Percentiles rank a stretch among this genome's conserved stretches.
Conservation (phyloP, 2,888 invertebrate species). For the Mythimna vitellina region DNA sequence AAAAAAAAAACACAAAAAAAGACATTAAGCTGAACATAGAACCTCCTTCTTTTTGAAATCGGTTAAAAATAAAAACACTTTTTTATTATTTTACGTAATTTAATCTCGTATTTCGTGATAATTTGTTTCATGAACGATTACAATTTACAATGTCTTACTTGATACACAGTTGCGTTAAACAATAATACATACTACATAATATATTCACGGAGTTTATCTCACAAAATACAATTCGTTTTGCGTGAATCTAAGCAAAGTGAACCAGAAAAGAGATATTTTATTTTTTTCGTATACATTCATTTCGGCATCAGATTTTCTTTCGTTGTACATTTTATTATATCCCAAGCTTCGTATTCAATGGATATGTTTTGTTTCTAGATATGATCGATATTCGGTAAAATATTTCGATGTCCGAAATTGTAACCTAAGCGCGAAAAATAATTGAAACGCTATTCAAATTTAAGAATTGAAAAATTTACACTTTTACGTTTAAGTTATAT, state of each 20-base stretch:
- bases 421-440: conserved; percentile 64
- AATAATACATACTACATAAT: conserved; percentile 80
- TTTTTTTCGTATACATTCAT: conserved; percentile 86
- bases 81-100: conserved; percentile 77
- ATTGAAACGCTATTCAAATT: conserved; percentile 68
- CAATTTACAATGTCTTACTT: conserved; percentile 86
- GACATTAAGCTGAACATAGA: no score
- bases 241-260: conserved; percentile 77
- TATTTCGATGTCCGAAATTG: conserved; percentile 68
- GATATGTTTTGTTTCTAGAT: conserved; percentile 89
- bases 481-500: conserved; percentile 68
- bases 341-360: conserved; percentile 75
- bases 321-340: conserved; percentile 79
- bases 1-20: no score
- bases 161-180: conserved; percentile 83
- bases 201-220: conserved; percentile 79
- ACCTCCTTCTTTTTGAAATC: no score
- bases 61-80: conserved; percentile 64
- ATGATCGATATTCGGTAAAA: conserved; percentile 79
- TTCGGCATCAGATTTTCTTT: conserved; percentile 76
- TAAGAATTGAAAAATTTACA: conserved; percentile 76
- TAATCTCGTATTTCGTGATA: conserved; percentile 85
- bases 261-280: conserved; percentile 72
- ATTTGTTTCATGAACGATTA: conserved; percentile 86
- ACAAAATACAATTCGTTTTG: conserved; percentile 77